Evolutionary conservation across 1,140 invertebrate species (phyloP), one percentile per base, ranked within the genome.

Genomic region (Trichomalopsis sarcophagae): DNA sequence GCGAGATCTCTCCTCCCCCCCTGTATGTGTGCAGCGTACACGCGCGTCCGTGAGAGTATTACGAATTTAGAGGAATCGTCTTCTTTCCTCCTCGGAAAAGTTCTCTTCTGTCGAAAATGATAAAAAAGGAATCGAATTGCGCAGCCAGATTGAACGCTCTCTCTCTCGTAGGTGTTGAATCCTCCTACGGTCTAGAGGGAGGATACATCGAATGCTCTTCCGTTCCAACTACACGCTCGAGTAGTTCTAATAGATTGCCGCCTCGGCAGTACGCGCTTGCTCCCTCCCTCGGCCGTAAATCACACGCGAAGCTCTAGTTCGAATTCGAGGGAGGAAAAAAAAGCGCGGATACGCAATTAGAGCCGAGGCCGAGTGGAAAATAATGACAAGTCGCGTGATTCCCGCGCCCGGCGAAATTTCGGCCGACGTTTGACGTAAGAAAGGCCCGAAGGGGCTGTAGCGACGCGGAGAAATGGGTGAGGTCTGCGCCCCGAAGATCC

Each of bases 401-500:
- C 33, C 27, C n/a, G 4, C 50, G 14, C 30, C n/a, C n/a, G 27
- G 27, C 7, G 23, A 82, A 82, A 82, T 75, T 17, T 76, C 36
- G 23, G 6, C 36, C 44, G 21, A n/a, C 27, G 68, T 69, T 81
- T 69, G 40, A 71, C 68, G 79, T 33, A 50, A 81, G 40, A 17
- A 47, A 10, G 71, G 23, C 14, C 23, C 55, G 23, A 50, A 30
- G 13, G 50, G 55, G n/a, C n/a, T n/a, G n/a, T n/a, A n/a, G n/a
- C n/a, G n/a, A n/a, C n/a, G n/a, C n/a, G n/a, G n/a, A 68, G 82
- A 84, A 79, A 82, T 89, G 89, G 89, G 88, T 87, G 89, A 90
- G 88, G 89, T 87, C 85, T 87, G 86, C 87, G 86, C 87, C 88
- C 88, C 88, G 84, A 88, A 92, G 91, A 92, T 92, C 91, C 89